Evolutionary conservation across 2,888 invertebrate species (phyloP).

Genomic region (Mythimna impura): DNA sequence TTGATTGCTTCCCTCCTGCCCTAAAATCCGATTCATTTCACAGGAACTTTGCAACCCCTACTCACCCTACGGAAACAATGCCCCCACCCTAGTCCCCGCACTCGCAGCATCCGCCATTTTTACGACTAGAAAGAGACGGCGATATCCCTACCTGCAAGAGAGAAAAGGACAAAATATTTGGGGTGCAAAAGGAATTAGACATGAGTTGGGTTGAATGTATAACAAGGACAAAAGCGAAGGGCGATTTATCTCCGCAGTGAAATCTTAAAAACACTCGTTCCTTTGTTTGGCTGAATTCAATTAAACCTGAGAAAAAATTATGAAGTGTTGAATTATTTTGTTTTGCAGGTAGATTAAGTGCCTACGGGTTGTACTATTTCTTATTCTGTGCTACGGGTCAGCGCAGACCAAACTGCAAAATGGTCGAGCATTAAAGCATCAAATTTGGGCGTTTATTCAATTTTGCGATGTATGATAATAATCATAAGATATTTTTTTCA

Average conservation of each 20-base stretch:
- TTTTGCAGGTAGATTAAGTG: conserved; percentile 37
- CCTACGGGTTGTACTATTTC: too few species aligned
- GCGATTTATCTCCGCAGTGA: conserved; percentile 71
- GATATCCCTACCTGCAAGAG: conserved; percentile 27
- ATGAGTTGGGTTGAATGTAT: conserved; percentile 77
- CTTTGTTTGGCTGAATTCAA: conserved; percentile 57
- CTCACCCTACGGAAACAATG: conserved; percentile 81
- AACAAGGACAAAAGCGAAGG: conserved; percentile 77
- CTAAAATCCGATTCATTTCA: conserved; percentile 81
- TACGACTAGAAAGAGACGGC: conserved; percentile 70
- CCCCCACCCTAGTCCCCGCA: conserved; percentile 70
- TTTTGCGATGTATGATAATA: too few species aligned
- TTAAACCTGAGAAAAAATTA: conserved; percentile 45
- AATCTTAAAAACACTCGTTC: conserved; percentile 61
- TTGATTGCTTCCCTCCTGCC: conserved; percentile 76
- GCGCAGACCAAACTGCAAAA: too few species aligned
- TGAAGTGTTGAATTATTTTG: conserved; percentile 42
- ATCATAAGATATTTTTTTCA: too few species aligned
- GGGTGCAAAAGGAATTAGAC: conserved; percentile 79
- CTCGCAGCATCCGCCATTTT: conserved; percentile 87
- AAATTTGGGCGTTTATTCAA: too few species aligned
- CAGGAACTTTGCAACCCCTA: conserved; percentile 76
- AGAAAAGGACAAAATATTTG: conserved; percentile 63
- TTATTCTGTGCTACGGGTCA: too few species aligned
- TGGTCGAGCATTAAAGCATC: too few species aligned